Evolutionary conservation across 2,888 invertebrate species (phyloP), one percentile per base, ranked within the genome.

Genomic region (Galerucella calmariensis): DNA sequence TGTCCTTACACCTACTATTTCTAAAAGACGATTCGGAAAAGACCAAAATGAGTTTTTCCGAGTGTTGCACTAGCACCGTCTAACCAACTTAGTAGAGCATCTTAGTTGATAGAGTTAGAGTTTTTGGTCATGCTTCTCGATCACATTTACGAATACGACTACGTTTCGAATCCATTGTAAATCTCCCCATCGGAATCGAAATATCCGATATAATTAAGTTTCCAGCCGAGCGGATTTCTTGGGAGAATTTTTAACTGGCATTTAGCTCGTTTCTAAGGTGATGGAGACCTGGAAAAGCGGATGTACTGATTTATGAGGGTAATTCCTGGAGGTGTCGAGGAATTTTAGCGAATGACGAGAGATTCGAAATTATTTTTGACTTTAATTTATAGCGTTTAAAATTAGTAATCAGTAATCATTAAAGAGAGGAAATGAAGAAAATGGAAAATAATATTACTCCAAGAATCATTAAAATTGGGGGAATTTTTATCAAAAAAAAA

Each of bases 121-220:
- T 73, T 79, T 75, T 62, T 66, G 76, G 78, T 78, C 78, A 78
- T 76, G 69, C 75, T 78, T 82, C 83, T 85, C 84, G 84, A 85
- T 85, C 84, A 84, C 83, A 79, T 79, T 75, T 69, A 69, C 69
- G 62, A 61, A 62, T 51, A 51, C 69, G 51, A 24, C 69, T 62
- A 61, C 62, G 69, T 58, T 69, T 80, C 80, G 83, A 83, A 85
- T 84, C 84, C 84, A 84, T 85, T 85, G 85, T 85, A 85, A 85
- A 84, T 84, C 84, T 82, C 82, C 83, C 82, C 83, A 81, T 82
- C 82, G 80, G 80, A 79, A 79, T 83, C 81, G 83, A 85, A 86
- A 84, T 85, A 85, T 85, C 85, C 85, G 84, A 86, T 84, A 85
- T 86, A 86, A 86, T 86, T 86, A 86, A 86, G 85, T 86, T 86